Evolutionary conservation across 2,113 vertebrate genomes (phyloP), one percentile per base, ranked within the genome.

Genomic region (Semnopithecus entellus): DNA sequence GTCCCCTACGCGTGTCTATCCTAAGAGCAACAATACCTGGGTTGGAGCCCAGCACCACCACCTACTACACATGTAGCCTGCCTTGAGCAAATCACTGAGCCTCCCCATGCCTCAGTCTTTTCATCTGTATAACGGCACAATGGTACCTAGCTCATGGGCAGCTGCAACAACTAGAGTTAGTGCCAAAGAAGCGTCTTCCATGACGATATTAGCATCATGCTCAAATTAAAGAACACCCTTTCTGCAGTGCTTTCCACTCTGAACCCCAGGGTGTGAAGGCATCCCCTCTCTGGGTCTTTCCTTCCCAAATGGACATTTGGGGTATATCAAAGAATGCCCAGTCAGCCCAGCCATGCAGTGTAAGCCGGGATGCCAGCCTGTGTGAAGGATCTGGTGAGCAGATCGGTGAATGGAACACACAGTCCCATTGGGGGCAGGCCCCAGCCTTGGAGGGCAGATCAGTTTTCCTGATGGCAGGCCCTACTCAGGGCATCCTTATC

Each of bases 1-100:
- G 1, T 25, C 13, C n/a, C 43, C 78, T 4, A 11, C 11, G 0
- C 2, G 1, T 0, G 4, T 17, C 86, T n/a, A 1, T 3, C 38
- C 30, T 0, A 8, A 64, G 45, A 40, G n/a, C 0, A 50, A 18
- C 81, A 50, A 35, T 5, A 40, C 32, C 70, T 8, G 32, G 25
- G 5, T 52, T 16, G 25, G 45, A 17, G 8, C n/a, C 50, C 38
- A 40, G 27, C 91, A 14, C 40, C 18, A 32, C 5, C 40, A 52
- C 2, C 40, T 17, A 52, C 18, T 14, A 12, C 2, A 17, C 2
- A 1, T 35, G 45, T 1, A 27, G 86, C 27, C 48, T 23, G 73
- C 52, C 72, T 13, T 0, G 38, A 35, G 5, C 5, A 22, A 12
- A 20, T 35, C 13, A 27, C 52, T 2, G 16, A 16, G 83, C 16